Evolutionary conservation across 1,140 invertebrate genomes (phyloP).

Genomic region (Epicauta chinensis): DNA sequence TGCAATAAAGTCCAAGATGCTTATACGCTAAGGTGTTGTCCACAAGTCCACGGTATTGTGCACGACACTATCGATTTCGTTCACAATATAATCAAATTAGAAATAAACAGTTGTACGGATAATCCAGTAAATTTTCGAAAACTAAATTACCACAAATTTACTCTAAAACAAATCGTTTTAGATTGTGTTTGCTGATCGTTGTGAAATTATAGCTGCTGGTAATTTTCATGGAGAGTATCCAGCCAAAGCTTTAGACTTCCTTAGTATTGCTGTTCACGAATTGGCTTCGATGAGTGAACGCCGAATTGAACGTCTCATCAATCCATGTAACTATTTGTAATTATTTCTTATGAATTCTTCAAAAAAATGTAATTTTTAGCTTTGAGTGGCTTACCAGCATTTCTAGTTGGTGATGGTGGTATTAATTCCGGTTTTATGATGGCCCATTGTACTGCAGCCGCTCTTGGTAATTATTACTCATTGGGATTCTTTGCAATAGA

Average conservation of each 20-base stretch:
- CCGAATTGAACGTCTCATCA: slow-evolving; percentile 62
- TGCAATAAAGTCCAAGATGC: slow-evolving; percentile 70
- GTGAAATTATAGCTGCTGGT: slow-evolving; percentile 66
- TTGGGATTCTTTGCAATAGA: not conserved
- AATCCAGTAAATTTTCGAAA: slow-evolving; percentile 54
- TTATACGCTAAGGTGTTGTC: slow-evolving; percentile 66
- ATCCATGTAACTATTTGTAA: slow-evolving; percentile 49
- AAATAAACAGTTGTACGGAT: slow-evolving; percentile 70
- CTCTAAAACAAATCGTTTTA: slow-evolving; percentile 25
- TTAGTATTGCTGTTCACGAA: slow-evolving; percentile 69
- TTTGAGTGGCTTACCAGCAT: slow-evolving; percentile 62
- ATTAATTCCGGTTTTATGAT: slow-evolving; percentile 75
- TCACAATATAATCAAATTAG: slow-evolving; percentile 53
- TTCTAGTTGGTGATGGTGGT: slow-evolving; percentile 63
- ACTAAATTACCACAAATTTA: not conserved
- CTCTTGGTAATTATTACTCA: slow-evolving; percentile 38
- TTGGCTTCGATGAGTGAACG: slow-evolving; percentile 68
- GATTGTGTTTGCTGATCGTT: slow-evolving; percentile 63
- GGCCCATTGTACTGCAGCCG: slow-evolving; percentile 66
- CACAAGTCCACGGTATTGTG: slow-evolving; percentile 62
- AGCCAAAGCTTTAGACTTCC: slow-evolving; percentile 65
- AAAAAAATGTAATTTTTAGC: slow-evolving; percentile 42
- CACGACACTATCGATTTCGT: slow-evolving; percentile 69
- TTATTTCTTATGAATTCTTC: not conserved
- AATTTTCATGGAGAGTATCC: slow-evolving; percentile 72